Percentiles rank a stretch among this genome's conserved stretches.
phyloP scores from a whole-genome alignment of 2,113 vertebrate genomes.

The Podiceps cristatus region DNA sequence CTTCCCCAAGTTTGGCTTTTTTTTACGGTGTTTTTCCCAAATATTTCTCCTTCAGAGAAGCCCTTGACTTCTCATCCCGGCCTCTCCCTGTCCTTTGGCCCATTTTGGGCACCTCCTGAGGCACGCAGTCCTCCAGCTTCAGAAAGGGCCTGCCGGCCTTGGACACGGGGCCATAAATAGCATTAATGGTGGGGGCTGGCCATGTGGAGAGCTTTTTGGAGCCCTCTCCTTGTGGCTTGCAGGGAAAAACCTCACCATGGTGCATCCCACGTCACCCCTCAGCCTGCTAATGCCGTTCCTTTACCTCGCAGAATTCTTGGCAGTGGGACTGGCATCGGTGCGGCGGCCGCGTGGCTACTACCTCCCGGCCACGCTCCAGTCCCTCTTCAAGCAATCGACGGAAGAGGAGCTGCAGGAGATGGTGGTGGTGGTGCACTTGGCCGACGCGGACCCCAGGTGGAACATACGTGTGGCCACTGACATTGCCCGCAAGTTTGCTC shows the following conservation, averaged over 20 bases:
- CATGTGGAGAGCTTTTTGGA: background rate
- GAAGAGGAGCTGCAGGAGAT: constrained; percentile 79
- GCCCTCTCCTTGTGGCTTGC: background rate
- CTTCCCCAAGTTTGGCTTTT: background rate
- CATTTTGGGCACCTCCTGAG: background rate
- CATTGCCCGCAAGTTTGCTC: constrained; percentile 68
- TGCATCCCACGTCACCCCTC: background rate
- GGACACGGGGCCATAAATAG: background rate
- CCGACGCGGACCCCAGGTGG: constrained; percentile 75
- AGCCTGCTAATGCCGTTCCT: background rate
- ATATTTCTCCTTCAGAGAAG: background rate
- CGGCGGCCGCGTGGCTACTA: constrained; percentile 71
- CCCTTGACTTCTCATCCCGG: background rate
- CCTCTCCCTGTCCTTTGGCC: background rate
- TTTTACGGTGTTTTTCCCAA: background rate
- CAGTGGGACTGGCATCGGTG: constrained; percentile 80
- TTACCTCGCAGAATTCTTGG: constrained; percentile 78
- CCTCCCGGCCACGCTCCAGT: constrained; percentile 80
- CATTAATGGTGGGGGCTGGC: accelerated
- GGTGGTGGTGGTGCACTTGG: constrained; percentile 87
- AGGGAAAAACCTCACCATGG: background rate
- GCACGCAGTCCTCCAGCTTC: accelerated
- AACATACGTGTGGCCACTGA: constrained; percentile 7
- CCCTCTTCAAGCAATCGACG: constrained; percentile 83
- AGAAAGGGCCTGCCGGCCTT: background rate